These are phyloP conservation scores for Lycaon pictus DNA, from an alignment of 2,113 vertebrate genomes.

Conservation along the genomic window DNA sequence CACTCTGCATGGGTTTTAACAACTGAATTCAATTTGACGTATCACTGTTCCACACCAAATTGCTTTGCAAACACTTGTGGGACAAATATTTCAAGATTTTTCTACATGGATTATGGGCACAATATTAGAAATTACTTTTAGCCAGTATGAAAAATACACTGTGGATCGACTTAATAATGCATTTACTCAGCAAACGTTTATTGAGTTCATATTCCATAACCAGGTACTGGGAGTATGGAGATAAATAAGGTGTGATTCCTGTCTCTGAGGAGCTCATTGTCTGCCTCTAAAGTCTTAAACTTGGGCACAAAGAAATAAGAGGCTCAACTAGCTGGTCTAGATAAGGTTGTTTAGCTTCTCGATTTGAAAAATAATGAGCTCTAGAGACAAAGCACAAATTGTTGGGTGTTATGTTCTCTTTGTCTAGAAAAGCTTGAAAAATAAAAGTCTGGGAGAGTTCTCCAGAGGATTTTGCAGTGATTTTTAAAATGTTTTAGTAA, in stretches of 20 bases:
- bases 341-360: background rate
- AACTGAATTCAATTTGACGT: slow-evolving; percentile 50
- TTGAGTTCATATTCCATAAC: slow-evolving; percentile 36
- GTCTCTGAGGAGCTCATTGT: background rate
- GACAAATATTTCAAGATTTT: slow-evolving; percentile 30
- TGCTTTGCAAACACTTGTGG: background rate
- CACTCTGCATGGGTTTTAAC: background rate
- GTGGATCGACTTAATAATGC: slow-evolving; percentile 54
- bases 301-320: slow-evolving; percentile 42
- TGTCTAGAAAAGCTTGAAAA: slow-evolving; percentile 27
- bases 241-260: slow-evolving; percentile 44
- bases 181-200: slow-evolving; percentile 59
- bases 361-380: slow-evolving; percentile 40
- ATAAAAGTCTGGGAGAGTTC: slow-evolving; percentile 22
- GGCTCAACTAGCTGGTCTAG: background rate
- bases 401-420: slow-evolving; percentile 9
- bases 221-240: background rate
- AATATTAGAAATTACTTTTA: slow-evolving; percentile 58
- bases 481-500: slow-evolving; percentile 26
- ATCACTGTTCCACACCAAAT: background rate
- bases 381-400: background rate
- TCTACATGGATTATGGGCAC: background rate
- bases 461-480: slow-evolving; percentile 15
- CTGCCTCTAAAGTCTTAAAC: slow-evolving; percentile 24
- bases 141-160: slow-evolving; percentile 42